Conservation (phyloP, 2,888 invertebrate genomes). For the Eristalis intricaria region DNA sequence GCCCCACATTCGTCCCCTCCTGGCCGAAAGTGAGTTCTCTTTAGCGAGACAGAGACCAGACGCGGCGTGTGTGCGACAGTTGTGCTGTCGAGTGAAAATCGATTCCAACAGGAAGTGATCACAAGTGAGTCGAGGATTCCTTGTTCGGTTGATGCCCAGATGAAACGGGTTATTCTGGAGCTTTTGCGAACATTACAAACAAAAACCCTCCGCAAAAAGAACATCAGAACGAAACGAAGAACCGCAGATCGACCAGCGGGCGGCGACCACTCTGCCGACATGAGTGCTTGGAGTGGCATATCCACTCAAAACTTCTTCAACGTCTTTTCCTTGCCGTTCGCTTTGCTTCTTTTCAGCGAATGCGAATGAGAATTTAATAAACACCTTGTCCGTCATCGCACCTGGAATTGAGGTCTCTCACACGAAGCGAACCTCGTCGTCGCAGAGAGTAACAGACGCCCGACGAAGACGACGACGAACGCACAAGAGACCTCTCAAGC, state of each 20-base stretch:
- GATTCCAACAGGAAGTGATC: slow-evolving; percentile 70
- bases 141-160: slow-evolving; percentile 9
- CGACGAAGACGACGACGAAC: not conserved
- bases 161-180: slow-evolving; percentile 47
- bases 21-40: slow-evolving; percentile 52
- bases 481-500: slow-evolving; percentile 23
- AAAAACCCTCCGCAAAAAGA: slow-evolving; percentile 15
- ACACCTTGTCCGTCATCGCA: slow-evolving; percentile 44
- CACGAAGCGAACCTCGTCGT: slow-evolving; percentile 30
- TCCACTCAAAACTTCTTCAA: slow-evolving; percentile 54
- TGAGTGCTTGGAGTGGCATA: slow-evolving; percentile 55
- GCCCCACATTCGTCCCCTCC: slow-evolving; percentile 59
- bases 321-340: slow-evolving; percentile 2
- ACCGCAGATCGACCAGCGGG: slow-evolving; percentile 3
- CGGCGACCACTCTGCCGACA: slow-evolving; percentile 20
- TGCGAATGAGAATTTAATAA: slow-evolving; percentile 33
- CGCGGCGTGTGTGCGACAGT: not conserved
- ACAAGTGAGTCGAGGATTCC: slow-evolving; percentile 48
- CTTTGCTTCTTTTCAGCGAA: slow-evolving; percentile 26
- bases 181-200: not conserved
- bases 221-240: not conserved
- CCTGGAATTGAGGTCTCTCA: slow-evolving; percentile 60
- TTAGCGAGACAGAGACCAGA: not conserved
- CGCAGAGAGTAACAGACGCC: not conserved
- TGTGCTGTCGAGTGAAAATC: slow-evolving; percentile 40